A percentile compares a stretch with the other conserved stretches of the same genome.
Conservation (phyloP, 2,888 invertebrate genomes). For the Iselma pallidipennis region DNA sequence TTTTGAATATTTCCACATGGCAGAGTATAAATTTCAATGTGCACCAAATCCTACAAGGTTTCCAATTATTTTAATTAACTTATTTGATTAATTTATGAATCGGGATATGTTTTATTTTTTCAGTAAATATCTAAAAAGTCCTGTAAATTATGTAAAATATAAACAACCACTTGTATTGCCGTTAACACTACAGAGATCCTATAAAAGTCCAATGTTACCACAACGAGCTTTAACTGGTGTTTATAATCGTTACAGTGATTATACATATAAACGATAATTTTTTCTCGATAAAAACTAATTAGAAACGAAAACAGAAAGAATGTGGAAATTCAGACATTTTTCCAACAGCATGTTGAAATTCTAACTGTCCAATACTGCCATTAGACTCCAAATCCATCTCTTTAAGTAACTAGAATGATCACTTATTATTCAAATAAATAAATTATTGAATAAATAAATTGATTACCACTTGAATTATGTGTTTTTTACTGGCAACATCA, state of each 20-base stretch:
- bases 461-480: constrained; percentile 62
- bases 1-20: constrained; percentile 60
- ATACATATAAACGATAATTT: constrained; percentile 56
- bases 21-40: constrained; percentile 61
- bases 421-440: neutral
- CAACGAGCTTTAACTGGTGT: constrained; percentile 62
- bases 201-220: constrained; percentile 60
- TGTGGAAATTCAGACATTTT: constrained; percentile 66
- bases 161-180: constrained; percentile 64
- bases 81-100: neutral
- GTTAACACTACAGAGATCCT: constrained; percentile 57
- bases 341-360: constrained; percentile 65
- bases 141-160: constrained; percentile 62
- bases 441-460: constrained; percentile 4
- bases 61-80: neutral
- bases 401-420: constrained; percentile 61
- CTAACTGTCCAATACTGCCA: constrained; percentile 62
- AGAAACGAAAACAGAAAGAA: constrained; percentile 64
- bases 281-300: constrained; percentile 25
- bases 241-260: constrained; percentile 61
- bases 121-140: constrained; percentile 62
- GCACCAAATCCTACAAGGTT: constrained; percentile 61
- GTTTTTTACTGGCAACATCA: constrained; percentile 56
- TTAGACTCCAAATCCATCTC: constrained; percentile 65
- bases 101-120: constrained; percentile 29